Percentiles rank a stretch among this genome's conserved stretches.
Conservation (phyloP, 2,888 invertebrate species). For the Eudasyphora cyanicolor region DNA sequence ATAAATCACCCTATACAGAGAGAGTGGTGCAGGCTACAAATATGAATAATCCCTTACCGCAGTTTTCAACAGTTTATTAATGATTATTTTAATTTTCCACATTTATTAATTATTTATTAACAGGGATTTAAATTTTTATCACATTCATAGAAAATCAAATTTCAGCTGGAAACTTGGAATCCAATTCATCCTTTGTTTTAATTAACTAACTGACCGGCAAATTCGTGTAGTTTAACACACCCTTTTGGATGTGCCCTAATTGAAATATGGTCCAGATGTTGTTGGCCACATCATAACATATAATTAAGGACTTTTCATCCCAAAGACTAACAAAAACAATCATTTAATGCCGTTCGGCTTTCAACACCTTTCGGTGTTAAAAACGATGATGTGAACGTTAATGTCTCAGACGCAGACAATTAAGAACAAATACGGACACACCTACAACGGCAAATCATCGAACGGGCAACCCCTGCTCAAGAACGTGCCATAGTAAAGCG, state of each 20-base stretch:
- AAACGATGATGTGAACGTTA: conserved; percentile 51
- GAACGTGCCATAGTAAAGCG: conserved; percentile 62
- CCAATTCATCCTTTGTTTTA: background rate
- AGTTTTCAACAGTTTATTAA: too few species aligned
- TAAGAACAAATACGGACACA: conserved; percentile 68
- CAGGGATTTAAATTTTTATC: too few species aligned
- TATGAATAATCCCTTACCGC: too few species aligned
- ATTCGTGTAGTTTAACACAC: background rate
- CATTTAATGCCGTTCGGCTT: conserved; percentile 43
- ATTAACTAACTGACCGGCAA: background rate
- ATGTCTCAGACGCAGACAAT: conserved; percentile 66
- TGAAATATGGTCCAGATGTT: conserved; percentile 55
- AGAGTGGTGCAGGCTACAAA: too few species aligned
- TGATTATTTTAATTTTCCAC: too few species aligned
- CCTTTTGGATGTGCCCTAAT: conserved; percentile 21
- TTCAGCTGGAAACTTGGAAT: background rate
- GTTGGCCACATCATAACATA: conserved; percentile 10
- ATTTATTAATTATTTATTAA: too few species aligned
- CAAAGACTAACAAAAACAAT: conserved; percentile 25
- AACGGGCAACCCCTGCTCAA: conserved; percentile 45
- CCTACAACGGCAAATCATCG: conserved; percentile 47
- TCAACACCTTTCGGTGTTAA: conserved; percentile 57
- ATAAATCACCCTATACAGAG: too few species aligned
- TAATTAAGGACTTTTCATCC: conserved; percentile 27
- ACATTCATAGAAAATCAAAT: too few species aligned